Base-by-base conservation (phyloP, 2,888 invertebrate genomes). In the Meliscaeva auricollis region DNA sequence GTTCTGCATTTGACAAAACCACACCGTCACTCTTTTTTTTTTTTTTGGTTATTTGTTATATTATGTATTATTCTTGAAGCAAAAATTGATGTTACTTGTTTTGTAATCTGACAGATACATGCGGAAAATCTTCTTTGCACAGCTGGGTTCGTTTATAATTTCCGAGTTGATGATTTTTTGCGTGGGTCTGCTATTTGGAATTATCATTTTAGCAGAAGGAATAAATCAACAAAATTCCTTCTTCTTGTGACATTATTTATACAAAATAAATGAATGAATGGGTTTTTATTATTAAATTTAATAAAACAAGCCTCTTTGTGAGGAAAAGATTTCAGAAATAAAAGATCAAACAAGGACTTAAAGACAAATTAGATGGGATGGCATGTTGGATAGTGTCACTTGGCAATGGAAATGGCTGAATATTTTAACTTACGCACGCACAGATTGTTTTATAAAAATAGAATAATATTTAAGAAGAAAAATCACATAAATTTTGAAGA, bases 181-280 rank as follows among this genome's bases (percentile, higher is more conserved):
- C 54, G 77, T 82, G 50, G 73, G 78, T 9, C 26, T 15, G n/a
- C 9, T 62, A 46, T 64, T 69, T 69, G 68, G 35, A 75, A 75
- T 50, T 79, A 64, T 75, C 56, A 58, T 79, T 79, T 75, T 70
- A 79, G 50, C 62, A 74, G 58, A 52, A 62, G 44, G 44, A 83
- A 83, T 83, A 69, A 83, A 78, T 83, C 79, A 83, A 70, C 62
- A 62, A 22, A 26, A 38, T 30, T 44, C 26, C 26, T 60, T 44
- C 44, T 60, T 44, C 41, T 60, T 56, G 56, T 38, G 58, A 62
- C 62, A 44, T 38, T 38, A 2, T 26, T 9, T 44, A 62, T 44
- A n/a, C 44, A 44, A 17, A 26, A 62, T 30, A 44, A 44, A 62
- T 62, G 22, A 60, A 41, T 41, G 41, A 60, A 41, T 41, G 41